Evolutionary conservation across 2,888 invertebrate genomes (phyloP).

Genomic region (Poecilus cupreus): DNA sequence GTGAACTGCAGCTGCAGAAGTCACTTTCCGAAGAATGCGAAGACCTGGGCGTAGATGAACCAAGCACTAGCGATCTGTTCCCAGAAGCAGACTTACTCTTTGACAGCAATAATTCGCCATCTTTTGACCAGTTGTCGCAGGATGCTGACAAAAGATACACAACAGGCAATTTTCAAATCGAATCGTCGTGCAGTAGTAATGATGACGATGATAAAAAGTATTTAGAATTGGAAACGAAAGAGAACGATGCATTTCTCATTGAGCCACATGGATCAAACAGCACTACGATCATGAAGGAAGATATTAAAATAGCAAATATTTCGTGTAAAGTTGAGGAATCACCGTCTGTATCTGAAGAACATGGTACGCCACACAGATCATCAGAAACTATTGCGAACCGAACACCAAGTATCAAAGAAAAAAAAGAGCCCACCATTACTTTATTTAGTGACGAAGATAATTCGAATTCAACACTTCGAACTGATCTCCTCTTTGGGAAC

Average conservation of each 20-base stretch:
- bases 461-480: slow-evolving; percentile 68
- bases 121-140: slow-evolving; percentile 77
- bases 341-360: slow-evolving; percentile 17
- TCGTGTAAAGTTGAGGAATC: slow-evolving; percentile 63
- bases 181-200: slow-evolving; percentile 47
- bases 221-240: not conserved
- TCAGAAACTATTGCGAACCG: slow-evolving; percentile 60
- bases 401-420: slow-evolving; percentile 62
- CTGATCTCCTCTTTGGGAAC: slow-evolving; percentile 71
- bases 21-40: slow-evolving; percentile 87
- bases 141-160: slow-evolving; percentile 65
- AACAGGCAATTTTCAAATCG: slow-evolving; percentile 38
- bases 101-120: slow-evolving; percentile 82
- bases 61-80: slow-evolving; percentile 86
- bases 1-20: slow-evolving; percentile 78
- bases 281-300: slow-evolving; percentile 16
- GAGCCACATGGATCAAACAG: slow-evolving; percentile 52
- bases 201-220: slow-evolving; percentile 42
- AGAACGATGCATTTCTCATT: slow-evolving; percentile 39
- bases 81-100: slow-evolving; percentile 85
- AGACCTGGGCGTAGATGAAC: slow-evolving; percentile 86
- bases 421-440: slow-evolving; percentile 66
- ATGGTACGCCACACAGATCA: slow-evolving; percentile 66
- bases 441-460: slow-evolving; percentile 70
- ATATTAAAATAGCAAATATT: not conserved